Percentiles rank a stretch among this genome's conserved stretches.
phyloP scores from a whole-genome alignment of 1,140 invertebrate genomes.

The Caenorhabditis brenneri region DNA sequence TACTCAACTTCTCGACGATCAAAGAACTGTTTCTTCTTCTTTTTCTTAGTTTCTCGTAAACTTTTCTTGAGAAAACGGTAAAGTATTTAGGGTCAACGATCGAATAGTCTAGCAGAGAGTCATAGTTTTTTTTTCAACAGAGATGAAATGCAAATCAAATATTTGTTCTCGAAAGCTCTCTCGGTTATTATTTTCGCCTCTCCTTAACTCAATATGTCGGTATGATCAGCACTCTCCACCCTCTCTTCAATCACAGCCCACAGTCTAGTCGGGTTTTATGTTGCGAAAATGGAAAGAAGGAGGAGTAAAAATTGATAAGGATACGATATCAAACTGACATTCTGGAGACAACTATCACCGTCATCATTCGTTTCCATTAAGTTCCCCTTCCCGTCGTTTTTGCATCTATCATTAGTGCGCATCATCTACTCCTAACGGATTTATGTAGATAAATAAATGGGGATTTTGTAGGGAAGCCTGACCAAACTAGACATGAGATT shows the following conservation, averaged over 20 bases:
- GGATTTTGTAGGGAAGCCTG: neutral
- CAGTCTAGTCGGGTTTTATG: conserved; percentile 25
- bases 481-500: neutral
- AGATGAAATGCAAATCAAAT: conserved; percentile 29
- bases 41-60: too few relatives aligned
- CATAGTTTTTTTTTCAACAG: neutral
- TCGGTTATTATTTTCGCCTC: conserved; percentile 37
- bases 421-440: neutral
- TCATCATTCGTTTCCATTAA: neutral
- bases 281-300: neutral
- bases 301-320: neutral
- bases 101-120: neutral
- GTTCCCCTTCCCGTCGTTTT: neutral
- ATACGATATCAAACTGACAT: neutral
- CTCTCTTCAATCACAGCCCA: neutral
- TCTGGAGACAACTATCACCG: neutral
- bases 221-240: neutral
- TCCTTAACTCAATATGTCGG: conserved; percentile 26
- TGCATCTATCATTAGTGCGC: neutral
- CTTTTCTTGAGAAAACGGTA: neutral
- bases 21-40: neutral
- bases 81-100: neutral
- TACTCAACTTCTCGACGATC: neutral
- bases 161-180: neutral
- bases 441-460: neutral